Base-by-base conservation (phyloP, 2,113 vertebrate species). In the Australoheros scitulus region DNA sequence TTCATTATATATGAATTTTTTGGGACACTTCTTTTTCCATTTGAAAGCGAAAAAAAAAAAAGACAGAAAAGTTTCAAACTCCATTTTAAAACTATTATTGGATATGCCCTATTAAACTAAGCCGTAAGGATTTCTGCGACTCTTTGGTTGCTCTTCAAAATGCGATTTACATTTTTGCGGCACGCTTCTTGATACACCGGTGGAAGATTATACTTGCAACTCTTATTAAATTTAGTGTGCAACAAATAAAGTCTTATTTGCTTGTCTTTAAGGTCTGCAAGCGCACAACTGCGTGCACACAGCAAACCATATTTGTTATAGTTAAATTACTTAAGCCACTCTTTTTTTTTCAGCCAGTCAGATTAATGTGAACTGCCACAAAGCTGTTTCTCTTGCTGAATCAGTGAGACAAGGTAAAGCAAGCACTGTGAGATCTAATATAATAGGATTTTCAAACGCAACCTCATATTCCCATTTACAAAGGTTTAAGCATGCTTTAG, bases 391-490 rank as follows among this genome's bases (percentile, higher is more conserved):
- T 61, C 43, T 2, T 14, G 55, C 1, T 52, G 55, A 61, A 61
- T 22, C 11, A 13, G 11, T 14, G 41, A 14, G 11, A 43, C 41
- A 58, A 32, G 61, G 47, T 61, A 24, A 29, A 47, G 29, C 10
- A 38, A 79, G 38, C 36, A 9, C 22, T 47, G 15, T n/a, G 7
- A 50, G 36, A 85, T 78, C 76, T 77, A 81, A 26, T 47, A 32
- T 32, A 26, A 9, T 36, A 29, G 75, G 75, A 77, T 61, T 83
- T 36, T 76, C n/a, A 61, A 70, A 76, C 52, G 11, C n/a, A 26
- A 50, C 15, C 47, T 17, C 15, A 50, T 50, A 50, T 17, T 6
- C 15, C 15, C 14, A 17, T 5, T 50, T 17, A 50, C 2, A 11
- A 50, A 50, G 15, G 14, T 17, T 2, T 50, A 17, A 50, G 47